Evolutionary conservation across 2,113 vertebrate genomes (phyloP), one percentile per base, ranked within the genome.

Genomic region (Lophotis ruficrista): DNA sequence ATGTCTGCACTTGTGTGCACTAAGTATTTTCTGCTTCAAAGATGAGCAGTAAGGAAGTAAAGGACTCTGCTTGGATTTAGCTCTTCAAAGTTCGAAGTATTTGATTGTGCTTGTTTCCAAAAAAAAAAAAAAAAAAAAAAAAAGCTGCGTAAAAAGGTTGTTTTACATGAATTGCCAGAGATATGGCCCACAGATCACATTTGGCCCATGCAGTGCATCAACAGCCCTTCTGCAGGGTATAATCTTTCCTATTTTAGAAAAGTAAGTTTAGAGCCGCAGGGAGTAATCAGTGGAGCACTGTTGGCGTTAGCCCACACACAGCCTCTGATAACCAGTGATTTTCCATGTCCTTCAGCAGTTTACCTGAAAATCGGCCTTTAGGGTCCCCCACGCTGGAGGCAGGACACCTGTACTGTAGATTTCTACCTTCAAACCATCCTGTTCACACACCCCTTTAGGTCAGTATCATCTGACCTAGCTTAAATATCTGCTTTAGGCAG

Each of bases 191-290:
- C n/a, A 60, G 20, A 30, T 37, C 68, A 25, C 15, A 16, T 64
- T 12, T 73, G 37, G 57, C 22, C 20, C 27, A 25, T 7, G 1
- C 0, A 1, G 16, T 17, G 15, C 14, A 38, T 64, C 1, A 10
- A n/a, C 12, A 79, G 35, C 9, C 43, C 30, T 89, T 72, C 48
- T 83, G 18, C 48, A 90, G 38, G 10, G 3, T 57, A 17, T 70
- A 16, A 25, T 45, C 70, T 28, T 71, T 43, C 51, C 33, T 79
- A 0, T 60, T 86, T 92, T 38, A 77, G 28, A 72, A 65, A 69
- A 60, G 23, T 27, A 72, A 60, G 3, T 83, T 51, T 43, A 35
- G 25, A 38, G 57, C 38, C 58, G 9, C 69, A 24, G 28, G 25
- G 57, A 56, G 25, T 54, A 86, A 48, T 38, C 0, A 0, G 35